Conservation (phyloP, 2,113 vertebrate species). For the Amphiprion percula region DNA sequence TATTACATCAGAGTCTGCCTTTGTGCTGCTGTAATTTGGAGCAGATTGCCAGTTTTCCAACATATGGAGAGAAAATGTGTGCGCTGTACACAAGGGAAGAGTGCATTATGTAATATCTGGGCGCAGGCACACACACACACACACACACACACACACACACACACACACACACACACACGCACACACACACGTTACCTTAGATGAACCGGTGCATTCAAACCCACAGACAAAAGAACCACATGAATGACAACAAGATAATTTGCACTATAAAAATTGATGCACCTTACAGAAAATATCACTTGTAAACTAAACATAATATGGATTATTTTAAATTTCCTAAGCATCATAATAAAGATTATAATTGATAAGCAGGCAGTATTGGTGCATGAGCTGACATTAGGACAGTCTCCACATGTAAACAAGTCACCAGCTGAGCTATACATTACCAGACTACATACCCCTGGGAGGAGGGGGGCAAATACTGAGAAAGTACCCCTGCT, state of each 20-base stretch:
- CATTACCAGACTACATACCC: background rate
- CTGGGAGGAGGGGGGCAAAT: no score
- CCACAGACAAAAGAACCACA: background rate
- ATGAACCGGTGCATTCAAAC: slow-evolving; percentile 15
- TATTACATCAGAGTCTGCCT: background rate
- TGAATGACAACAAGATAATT: no score
- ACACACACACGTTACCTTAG: background rate
- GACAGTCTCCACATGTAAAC: background rate
- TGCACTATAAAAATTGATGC: no score
- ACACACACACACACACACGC: background rate
- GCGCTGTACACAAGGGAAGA: slow-evolving; percentile 11
- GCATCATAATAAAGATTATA: no score
- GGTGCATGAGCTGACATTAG: background rate
- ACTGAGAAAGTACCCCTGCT: no score
- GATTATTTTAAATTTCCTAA: no score
- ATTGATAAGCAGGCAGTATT: background rate
- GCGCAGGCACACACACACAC: background rate
- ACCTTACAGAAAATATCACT: no score
- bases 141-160: no score
- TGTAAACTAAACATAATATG: background rate
- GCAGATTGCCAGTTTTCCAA: background rate
- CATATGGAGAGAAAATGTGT: background rate
- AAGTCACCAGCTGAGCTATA: background rate
- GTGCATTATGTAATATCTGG: slow-evolving; percentile 31
- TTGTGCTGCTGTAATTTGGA: background rate